Evolutionary conservation across 2,797 vertebrate species (phyloP), one percentile per base, ranked within the genome.

Genomic region (Cossypha dichroa): DNA sequence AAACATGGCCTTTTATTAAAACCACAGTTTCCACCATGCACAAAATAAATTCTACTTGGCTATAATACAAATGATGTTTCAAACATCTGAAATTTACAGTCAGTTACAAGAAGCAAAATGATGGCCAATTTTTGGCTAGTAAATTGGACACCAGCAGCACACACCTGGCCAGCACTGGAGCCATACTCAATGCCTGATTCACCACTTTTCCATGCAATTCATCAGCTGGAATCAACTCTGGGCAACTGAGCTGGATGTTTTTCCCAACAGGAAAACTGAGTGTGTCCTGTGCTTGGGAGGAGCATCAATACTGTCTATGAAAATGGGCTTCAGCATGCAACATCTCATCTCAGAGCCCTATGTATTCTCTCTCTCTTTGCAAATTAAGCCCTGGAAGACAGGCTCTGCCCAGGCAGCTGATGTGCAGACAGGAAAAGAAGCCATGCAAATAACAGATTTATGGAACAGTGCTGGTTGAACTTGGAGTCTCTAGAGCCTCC

Each of bases 1-100:
- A 96, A 96, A 87, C 20, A 60, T 15, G 48, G 88, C 68, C 67
- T 95, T 95, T 96, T 72, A 96, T 85, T 87, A 95, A 95, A 95
- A 96, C 79, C 55, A 82, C 49, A 86, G 60, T 55, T 72, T 88
- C 75, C 68, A 59, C 69, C 78, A 46, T 55, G 70, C 75, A 85
- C 69, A 41, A 46, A 87, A 93, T 82, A 66, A 94, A 89, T 91
- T 95, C 78, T 91, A 11, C 48, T 88, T 88, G 78, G 40, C 58
- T 85, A 54, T 67, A 78, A 74, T 33, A 93, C 76, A 87, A 91
- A 90, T 73, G 54, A 86, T 73, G 33, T 66, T 88, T 91, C 86
- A 83, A 85, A 83, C 5, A 29, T 45, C 43, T 84, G 72, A 93
- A 91, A 72, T 80, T 81, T 64, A 82, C 1, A 1, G 75, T 28